Evolutionary conservation across 30 jellyfish, hydroid and myxozoan species (phyloP).

Genomic region (Hydractinia echinata): DNA sequence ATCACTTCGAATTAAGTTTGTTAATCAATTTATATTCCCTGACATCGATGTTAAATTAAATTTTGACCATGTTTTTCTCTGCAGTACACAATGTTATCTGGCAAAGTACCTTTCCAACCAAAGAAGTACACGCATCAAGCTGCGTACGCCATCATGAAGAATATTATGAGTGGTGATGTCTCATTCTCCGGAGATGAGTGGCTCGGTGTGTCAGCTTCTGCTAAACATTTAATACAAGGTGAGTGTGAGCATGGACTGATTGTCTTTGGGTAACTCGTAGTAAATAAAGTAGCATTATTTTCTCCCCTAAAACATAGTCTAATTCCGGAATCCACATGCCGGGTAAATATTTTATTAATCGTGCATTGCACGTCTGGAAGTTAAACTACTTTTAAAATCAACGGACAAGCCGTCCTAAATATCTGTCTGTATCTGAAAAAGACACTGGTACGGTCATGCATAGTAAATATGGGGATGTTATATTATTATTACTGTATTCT

Average conservation of each 20-base stretch:
- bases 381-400: too few relatives aligned
- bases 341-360: too few relatives aligned
- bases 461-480: too few relatives aligned
- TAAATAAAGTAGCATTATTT: too few relatives aligned
- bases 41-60: neutral
- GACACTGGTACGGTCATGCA: too few relatives aligned
- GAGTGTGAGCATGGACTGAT: neutral
- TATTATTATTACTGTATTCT: neutral
- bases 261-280: neutral
- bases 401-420: too few relatives aligned
- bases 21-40: too few relatives aligned
- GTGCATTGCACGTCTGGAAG: too few relatives aligned
- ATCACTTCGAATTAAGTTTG: neutral
- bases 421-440: too few relatives aligned
- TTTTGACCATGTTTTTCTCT: neutral
- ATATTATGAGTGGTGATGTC: conserved; percentile 84
- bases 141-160: conserved; percentile 68
- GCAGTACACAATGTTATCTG: conserved; percentile 96
- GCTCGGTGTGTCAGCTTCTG: conserved; percentile 78
- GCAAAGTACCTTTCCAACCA: conserved; percentile 88
- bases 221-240: conserved; percentile 83
- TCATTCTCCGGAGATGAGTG: conserved; percentile 84
- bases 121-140: conserved; percentile 57
- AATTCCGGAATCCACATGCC: too few relatives aligned
- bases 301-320: too few relatives aligned